Evolutionary conservation across 2,888 invertebrate genomes (phyloP).

Genomic region (Epistrophe grossulariae): DNA sequence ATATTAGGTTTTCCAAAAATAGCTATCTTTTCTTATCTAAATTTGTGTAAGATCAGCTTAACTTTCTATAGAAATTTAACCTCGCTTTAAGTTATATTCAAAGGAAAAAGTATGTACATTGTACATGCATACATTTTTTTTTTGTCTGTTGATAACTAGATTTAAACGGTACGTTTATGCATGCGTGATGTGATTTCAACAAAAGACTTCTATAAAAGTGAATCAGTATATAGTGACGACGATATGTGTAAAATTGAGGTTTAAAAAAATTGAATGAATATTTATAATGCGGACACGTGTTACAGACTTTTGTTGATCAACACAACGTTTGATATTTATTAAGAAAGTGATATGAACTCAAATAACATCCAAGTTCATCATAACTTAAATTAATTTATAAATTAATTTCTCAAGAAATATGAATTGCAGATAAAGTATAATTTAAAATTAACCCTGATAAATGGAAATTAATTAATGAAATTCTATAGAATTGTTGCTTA

Average conservation of each 20-base stretch:
- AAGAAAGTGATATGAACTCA: neutral
- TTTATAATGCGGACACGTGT: neutral
- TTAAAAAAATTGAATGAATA: neutral
- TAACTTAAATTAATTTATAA: neutral
- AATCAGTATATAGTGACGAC: neutral
- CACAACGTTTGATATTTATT: neutral
- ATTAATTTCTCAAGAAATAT: too few species aligned
- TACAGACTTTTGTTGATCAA: neutral
- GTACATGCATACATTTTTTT: too few species aligned
- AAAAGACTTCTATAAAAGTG: neutral
- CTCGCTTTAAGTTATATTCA: constrained; percentile 9
- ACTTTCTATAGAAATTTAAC: neutral
- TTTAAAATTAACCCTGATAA: too few species aligned
- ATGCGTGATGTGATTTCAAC: neutral
- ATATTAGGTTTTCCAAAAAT: neutral
- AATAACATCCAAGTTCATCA: neutral
- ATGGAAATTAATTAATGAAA: too few species aligned
- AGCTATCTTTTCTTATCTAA: neutral
- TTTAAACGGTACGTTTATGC: neutral
- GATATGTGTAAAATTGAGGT: neutral
- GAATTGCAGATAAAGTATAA: too few species aligned
- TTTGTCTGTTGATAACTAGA: too few species aligned
- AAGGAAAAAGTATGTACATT: neutral
- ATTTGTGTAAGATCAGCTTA: neutral
- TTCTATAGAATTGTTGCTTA: too few species aligned